phyloP scores from a whole-genome alignment of 2,797 vertebrate genomes.

The Phyllotis vaccarum region DNA sequence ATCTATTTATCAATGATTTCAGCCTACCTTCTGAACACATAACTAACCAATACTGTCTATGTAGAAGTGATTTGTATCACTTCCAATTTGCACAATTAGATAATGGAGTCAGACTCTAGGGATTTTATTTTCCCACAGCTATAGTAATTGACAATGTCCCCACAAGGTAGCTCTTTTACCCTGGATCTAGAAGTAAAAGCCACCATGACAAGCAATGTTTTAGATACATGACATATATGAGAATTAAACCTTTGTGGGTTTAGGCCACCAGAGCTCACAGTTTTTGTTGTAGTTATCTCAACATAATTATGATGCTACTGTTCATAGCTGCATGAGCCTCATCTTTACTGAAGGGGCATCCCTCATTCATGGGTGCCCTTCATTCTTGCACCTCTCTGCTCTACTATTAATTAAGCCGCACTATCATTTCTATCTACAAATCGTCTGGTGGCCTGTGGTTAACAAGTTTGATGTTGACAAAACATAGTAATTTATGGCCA shows the following conservation, averaged over 20 bases:
- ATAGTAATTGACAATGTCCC: neutral
- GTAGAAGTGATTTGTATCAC: neutral
- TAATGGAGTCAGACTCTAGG: neutral
- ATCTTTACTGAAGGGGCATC: neutral
- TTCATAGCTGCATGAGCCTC: neutral
- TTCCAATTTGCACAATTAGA: slow-evolving; percentile 11
- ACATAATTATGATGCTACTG: neutral
- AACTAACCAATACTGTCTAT: neutral
- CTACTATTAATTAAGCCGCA: slow-evolving; percentile 70
- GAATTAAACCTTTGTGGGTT: neutral
- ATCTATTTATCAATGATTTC: slow-evolving; percentile 14
- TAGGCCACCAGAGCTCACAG: neutral
- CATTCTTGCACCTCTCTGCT: neutral
- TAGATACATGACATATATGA: neutral
- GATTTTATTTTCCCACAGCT: neutral
- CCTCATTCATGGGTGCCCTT: neutral
- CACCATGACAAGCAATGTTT: neutral
- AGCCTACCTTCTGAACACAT: neutral
- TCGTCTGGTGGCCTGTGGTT: slow-evolving; percentile 67
- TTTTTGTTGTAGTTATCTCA: slow-evolving; percentile 64
- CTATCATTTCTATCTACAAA: slow-evolving; percentile 72
- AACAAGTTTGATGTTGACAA: slow-evolving; percentile 82
- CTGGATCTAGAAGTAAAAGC: slow-evolving; percentile 25
- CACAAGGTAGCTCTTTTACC: neutral
- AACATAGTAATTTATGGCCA: slow-evolving; percentile 83